A percentile compares a stretch with the other conserved stretches of the same genome.
Conservation (phyloP, 2,113 vertebrate species). For the Bettongia penicillata region DNA sequence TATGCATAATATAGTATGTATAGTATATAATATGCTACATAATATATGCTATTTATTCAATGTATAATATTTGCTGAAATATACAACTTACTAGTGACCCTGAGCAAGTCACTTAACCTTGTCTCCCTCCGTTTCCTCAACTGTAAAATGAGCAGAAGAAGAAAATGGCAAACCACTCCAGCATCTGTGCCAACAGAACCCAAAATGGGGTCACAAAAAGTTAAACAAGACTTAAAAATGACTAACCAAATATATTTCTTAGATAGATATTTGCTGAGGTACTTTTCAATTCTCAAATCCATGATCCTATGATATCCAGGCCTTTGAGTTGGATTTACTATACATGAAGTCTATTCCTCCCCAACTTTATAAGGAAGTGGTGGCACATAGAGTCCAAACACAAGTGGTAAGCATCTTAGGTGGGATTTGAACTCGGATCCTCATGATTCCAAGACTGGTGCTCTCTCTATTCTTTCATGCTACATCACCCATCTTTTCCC, state of each 20-base stretch:
- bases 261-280: neutral
- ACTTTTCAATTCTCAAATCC: neutral
- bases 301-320: neutral
- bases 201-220: neutral
- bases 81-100: neutral
- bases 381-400: neutral
- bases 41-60: neutral
- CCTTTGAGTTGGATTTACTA: neutral
- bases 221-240: neutral
- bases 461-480: too few relatives aligned
- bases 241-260: neutral
- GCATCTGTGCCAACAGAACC: neutral
- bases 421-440: neutral
- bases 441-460: neutral
- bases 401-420: neutral
- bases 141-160: neutral
- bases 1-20: neutral
- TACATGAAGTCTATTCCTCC: neutral
- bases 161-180: neutral
- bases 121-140: neutral
- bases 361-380: neutral
- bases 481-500: neutral
- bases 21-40: neutral
- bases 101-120: neutral
- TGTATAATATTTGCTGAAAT: neutral